Conservation (phyloP, 2,113 vertebrate species). For the Atherinomorus stipes region DNA sequence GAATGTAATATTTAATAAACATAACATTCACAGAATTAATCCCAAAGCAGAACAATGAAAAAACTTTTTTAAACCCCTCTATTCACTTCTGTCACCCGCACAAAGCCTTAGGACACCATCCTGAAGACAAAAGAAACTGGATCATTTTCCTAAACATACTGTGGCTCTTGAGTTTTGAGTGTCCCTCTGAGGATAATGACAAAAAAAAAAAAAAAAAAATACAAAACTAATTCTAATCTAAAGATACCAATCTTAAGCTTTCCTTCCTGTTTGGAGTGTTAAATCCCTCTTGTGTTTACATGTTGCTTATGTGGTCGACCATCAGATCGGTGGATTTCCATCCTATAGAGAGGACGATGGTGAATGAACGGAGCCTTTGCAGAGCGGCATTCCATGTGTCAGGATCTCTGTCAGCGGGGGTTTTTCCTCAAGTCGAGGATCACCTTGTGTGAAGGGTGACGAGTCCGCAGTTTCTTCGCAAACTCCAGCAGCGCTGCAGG, state of each 20-base stretch:
- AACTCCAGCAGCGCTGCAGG: slow-evolving; percentile 91
- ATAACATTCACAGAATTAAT: too few species aligned
- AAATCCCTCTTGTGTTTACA: slow-evolving; percentile 78
- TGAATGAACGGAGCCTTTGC: slow-evolving; percentile 79
- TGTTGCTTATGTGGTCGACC: slow-evolving; percentile 90
- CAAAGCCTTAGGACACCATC: too few species aligned
- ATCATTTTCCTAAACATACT: too few species aligned
- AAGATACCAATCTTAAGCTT: not conserved
- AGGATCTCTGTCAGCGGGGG: slow-evolving; percentile 88
- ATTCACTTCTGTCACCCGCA: too few species aligned
- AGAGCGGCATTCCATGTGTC: slow-evolving; percentile 84
- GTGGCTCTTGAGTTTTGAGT: too few species aligned
- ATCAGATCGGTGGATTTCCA: slow-evolving; percentile 90
- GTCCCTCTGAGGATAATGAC: too few species aligned
- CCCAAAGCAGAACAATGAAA: too few species aligned
- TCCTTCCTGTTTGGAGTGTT: not conserved
- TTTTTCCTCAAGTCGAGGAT: slow-evolving; percentile 89
- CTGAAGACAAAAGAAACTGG: too few species aligned
- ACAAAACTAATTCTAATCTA: not conserved
- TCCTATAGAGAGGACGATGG: slow-evolving; percentile 80
- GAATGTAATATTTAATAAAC: too few species aligned
- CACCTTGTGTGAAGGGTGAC: slow-evolving; percentile 76
- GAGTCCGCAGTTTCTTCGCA: slow-evolving; percentile 76
- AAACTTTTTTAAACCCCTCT: too few species aligned
- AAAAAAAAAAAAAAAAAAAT: too few species aligned